Base-by-base conservation (phyloP, 2,797 vertebrate genomes). In the Chrysocyon brachyurus region DNA sequence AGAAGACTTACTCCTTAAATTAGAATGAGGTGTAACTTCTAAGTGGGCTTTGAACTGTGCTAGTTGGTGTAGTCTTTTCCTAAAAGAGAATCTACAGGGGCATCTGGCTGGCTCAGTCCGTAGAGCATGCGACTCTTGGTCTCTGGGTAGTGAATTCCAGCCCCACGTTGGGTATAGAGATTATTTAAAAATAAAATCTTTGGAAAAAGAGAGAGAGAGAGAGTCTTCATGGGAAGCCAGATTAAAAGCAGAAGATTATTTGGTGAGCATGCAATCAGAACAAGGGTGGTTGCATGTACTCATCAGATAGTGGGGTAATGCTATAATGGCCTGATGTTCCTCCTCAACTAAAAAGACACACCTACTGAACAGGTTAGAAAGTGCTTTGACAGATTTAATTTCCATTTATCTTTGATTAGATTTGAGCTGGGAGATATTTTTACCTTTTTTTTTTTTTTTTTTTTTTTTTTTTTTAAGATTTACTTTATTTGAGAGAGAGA, bases 41-140 rank as follows among this genome's bases (percentile, higher is more conserved):
- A 40, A 84, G 15, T 73, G 57, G 19, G 40, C 40, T 92, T 96
- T 93, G 81, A 90, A 66, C 93, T 90, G 24, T 94, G 54, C 84
- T 82, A 15, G 46, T 77, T 87, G 66, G 9, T 79, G 1, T 57
- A 40, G 28, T 49, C 73, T 89, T 0, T 57, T 83, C 49, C 63
- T 79, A 2, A 77, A 54, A 73, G 63, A 94, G 31, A 91, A 36
- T 28, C 61, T 79, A 5, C 15, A 52, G 26, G 46, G 73, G 26
- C 46, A 49, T 77, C 46, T 77, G 73, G 66, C 68, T 36, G 33
- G 33, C 33, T 70, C 10, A 70, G 68, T 77, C 4, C 0, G 73
- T 52, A 77, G 26, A 28, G 46, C 73, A 52, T 77, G 73, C 26
- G 17, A 77, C 46, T 77, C 46, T 77, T 77, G 8, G 73, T 77